Evolutionary conservation across 2,113 vertebrate genomes (phyloP).

Genomic region (Gnathonemus echidnorhynchus): DNA sequence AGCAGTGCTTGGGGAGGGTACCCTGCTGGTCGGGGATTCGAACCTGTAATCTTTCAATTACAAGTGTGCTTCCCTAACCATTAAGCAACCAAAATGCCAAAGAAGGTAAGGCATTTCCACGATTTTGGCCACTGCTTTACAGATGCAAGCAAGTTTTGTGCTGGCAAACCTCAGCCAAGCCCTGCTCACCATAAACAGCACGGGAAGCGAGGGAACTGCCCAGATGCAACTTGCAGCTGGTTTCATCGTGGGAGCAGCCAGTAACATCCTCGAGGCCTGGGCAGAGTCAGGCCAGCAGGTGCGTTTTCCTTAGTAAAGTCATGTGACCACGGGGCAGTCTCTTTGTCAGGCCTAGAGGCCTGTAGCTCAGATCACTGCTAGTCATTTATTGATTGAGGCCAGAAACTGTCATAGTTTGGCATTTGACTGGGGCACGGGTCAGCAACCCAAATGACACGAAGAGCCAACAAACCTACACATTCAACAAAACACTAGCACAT

Average conservation of each 20-base stretch:
- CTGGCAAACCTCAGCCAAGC: slow-evolving; percentile 69
- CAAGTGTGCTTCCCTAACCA: no score
- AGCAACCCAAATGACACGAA: not conserved
- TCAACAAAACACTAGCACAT: not conserved
- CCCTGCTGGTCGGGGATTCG: no score
- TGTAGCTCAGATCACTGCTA: not conserved
- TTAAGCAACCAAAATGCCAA: no score
- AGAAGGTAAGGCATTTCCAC: no score
- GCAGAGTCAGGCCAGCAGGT: slow-evolving; percentile 49
- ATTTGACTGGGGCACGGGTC: not conserved
- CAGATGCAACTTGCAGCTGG: slow-evolving; percentile 55
- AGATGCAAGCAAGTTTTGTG: slow-evolving; percentile 68
- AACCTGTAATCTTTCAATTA: no score
- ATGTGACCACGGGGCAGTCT: not conserved
- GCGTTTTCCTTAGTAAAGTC: slow-evolving; percentile 2
- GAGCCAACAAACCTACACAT: not conserved
- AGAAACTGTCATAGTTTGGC: not conserved
- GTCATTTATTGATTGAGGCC: not conserved
- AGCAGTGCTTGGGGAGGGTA: no score
- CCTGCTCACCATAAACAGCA: slow-evolving; percentile 52
- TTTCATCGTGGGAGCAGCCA: slow-evolving; percentile 70
- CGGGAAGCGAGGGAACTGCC: slow-evolving; percentile 39
- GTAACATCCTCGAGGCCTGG: slow-evolving; percentile 72
- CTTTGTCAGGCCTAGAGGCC: not conserved
- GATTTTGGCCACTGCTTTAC: not conserved